Percentiles rank a stretch among this genome's conserved stretches.
Conservation (phyloP, 2,888 invertebrate species). For the Caprella mutica region DNA sequence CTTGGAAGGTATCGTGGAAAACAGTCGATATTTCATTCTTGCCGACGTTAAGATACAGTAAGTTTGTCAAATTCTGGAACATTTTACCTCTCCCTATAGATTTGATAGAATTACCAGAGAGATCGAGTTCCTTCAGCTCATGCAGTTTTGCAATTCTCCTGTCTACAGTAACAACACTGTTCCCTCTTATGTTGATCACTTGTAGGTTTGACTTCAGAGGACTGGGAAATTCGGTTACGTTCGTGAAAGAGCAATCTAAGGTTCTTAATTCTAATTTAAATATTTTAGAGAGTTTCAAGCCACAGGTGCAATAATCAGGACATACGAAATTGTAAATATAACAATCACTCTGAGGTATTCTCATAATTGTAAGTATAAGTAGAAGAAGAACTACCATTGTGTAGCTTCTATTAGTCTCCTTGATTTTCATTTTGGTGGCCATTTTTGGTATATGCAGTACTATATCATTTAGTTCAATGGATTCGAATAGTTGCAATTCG, state of each 20-base stretch:
- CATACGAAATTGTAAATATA: conserved; percentile 19
- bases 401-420: too few species aligned
- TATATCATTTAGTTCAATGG: too few species aligned
- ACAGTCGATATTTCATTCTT: conserved; percentile 40
- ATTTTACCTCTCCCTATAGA: conserved; percentile 38
- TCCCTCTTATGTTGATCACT: conserved; percentile 39
- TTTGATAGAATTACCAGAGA: conserved; percentile 40
- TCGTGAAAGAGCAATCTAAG: conserved; percentile 39
- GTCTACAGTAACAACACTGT: conserved; percentile 38
- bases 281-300: conserved; percentile 17
- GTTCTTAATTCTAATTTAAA: conserved; percentile 35
- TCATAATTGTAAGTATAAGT: too few species aligned
- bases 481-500: too few species aligned
- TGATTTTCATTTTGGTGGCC: too few species aligned
- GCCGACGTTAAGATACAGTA: conserved; percentile 40
- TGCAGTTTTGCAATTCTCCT: conserved; percentile 37
- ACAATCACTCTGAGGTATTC: not conserved
- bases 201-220: conserved; percentile 39
- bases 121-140: conserved; percentile 39
- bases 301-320: conserved; percentile 34
- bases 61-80: conserved; percentile 39
- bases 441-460: too few species aligned
- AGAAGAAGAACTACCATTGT: too few species aligned
- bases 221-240: conserved; percentile 37
- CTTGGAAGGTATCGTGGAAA: conserved; percentile 40